Conservation (phyloP, 2,888 invertebrate genomes). For the Brachylomia viminalis region DNA sequence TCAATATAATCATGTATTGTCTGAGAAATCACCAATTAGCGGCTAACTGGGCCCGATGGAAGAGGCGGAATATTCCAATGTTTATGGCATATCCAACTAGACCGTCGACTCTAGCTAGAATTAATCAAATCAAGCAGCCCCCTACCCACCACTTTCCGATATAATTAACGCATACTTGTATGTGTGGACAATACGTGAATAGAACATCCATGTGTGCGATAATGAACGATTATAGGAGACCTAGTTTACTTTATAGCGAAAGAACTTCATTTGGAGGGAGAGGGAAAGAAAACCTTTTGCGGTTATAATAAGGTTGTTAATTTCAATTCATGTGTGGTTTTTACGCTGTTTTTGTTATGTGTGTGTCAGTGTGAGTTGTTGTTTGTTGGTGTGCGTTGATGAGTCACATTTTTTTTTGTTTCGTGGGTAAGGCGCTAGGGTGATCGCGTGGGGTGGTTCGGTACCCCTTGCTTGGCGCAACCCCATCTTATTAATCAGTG, state of each 20-base stretch:
- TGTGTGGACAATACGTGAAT: conserved; percentile 87
- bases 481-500: conserved; percentile 91
- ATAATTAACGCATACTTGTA: conserved; percentile 89
- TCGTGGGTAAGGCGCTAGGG: conserved; percentile 90
- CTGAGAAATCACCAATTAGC: conserved; percentile 80
- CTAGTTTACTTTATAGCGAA: conserved; percentile 82
- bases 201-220: conserved; percentile 86
- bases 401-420: conserved; percentile 91
- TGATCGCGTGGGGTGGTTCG: conserved; percentile 85
- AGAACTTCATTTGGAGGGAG: conserved; percentile 71
- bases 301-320: conserved; percentile 82
- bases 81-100: conserved; percentile 87
- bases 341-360: conserved; percentile 76
- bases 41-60: conserved; percentile 75
- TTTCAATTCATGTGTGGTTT: conserved; percentile 75
- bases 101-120: conserved; percentile 87
- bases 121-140: conserved; percentile 90
- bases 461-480: conserved; percentile 88
- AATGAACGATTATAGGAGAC: conserved; percentile 90
- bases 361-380: conserved; percentile 78
- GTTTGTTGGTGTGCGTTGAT: conserved; percentile 89
- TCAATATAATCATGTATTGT: conserved; percentile 63
- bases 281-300: conserved; percentile 77
- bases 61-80: conserved; percentile 85
- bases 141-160: conserved; percentile 90